These are phyloP conservation scores for Momotus momota DNA, from an alignment of 2,797 vertebrate species.

Conservation along the genomic window DNA sequence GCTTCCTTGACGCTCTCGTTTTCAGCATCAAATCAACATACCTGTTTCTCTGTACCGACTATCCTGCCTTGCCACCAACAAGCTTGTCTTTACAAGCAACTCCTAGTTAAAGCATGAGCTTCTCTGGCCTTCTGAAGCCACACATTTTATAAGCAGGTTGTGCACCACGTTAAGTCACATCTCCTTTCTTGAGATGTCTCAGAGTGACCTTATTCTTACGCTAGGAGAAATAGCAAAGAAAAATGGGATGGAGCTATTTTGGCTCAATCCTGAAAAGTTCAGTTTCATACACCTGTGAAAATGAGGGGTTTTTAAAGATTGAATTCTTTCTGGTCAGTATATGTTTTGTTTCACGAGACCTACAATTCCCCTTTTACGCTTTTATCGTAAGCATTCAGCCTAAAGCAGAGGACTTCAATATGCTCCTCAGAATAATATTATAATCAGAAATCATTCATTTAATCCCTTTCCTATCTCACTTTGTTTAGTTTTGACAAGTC, in stretches of 20 bases:
- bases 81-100: not conserved
- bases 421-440: not conserved
- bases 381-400: not conserved
- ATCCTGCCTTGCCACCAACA: not conserved
- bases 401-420: not conserved
- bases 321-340: not conserved
- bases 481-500: not conserved
- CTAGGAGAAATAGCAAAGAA: not conserved
- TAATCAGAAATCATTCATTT: not conserved
- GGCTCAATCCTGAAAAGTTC: not conserved
- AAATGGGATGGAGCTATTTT: not conserved
- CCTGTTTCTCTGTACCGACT: not conserved
- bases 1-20: not conserved
- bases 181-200: not conserved
- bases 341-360: not conserved
- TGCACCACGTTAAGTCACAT: not conserved
- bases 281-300: not conserved
- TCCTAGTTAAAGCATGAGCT: not conserved
- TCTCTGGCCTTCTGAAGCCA: not conserved
- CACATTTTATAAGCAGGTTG: not conserved
- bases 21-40: not conserved
- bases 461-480: not conserved
- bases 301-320: not conserved
- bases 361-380: not conserved
- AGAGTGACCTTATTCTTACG: not conserved